A percentile compares a stretch with the other conserved stretches of the same genome.
These are phyloP conservation scores for Diadegma fenestrale DNA, from an alignment of 2,888 invertebrate genomes.

Conservation along the genomic window DNA sequence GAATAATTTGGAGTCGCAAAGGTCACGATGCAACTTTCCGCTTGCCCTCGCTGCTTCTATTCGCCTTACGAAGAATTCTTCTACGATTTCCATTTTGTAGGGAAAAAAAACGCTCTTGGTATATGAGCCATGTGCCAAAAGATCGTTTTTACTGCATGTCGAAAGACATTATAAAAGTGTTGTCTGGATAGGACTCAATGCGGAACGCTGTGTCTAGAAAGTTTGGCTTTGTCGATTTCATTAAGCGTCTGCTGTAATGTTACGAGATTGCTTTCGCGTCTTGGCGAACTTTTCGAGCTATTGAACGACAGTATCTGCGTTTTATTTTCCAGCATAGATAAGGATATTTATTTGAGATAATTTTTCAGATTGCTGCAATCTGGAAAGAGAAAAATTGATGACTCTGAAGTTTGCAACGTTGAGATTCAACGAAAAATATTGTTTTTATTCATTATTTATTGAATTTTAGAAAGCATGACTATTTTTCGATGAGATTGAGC, in stretches of 20 bases:
- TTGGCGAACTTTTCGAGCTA: background rate
- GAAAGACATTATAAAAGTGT: background rate
- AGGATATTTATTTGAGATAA: background rate
- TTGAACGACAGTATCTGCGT: background rate
- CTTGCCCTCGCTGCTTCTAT: background rate
- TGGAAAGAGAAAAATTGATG: background rate
- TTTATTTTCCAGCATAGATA: background rate
- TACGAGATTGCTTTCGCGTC: background rate
- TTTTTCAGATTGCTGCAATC: background rate
- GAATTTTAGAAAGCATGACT: no score
- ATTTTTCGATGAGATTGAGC: no score
- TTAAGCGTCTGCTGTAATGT: slow-evolving; percentile 1
- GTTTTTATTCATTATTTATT: no score
- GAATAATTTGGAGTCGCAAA: background rate
- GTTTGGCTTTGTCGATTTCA: background rate
- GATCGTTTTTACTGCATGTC: background rate
- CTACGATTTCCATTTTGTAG: background rate
- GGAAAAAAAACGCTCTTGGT: background rate
- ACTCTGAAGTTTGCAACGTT: no score
- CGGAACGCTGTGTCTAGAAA: background rate
- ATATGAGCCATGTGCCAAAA: background rate
- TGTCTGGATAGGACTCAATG: background rate
- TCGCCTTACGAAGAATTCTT: background rate
- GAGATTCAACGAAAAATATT: no score
- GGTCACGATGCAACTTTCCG: background rate